Evolutionary conservation across 1,140 invertebrate genomes (phyloP), one percentile per base, ranked within the genome.

Genomic region (Thaumetopoea pityocampa): DNA sequence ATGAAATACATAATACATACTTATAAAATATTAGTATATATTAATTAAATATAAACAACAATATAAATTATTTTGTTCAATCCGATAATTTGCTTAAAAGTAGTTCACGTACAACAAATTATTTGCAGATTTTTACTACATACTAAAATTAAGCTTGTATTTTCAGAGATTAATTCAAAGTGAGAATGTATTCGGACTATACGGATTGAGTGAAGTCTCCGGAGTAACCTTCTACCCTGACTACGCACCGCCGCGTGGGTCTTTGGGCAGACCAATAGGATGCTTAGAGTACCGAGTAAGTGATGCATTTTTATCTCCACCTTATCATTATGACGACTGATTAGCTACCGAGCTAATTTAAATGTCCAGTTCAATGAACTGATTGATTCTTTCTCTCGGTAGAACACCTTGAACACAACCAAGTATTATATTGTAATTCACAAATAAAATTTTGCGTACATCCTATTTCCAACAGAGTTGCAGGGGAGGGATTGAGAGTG

Each of bases 181-280:
- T 7, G 9, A 24, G 5, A 1, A 34, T 3, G 23, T 24, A 5
- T 16, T 15, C 3, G n/a, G 1, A 12, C 4, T 30, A 12, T 19
- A 91, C 91, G 42, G 92, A 91, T 63, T 90, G 88, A 47, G 44
- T 10, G 44, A 47, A 20, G 5, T 26, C 7, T n/a, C n/a, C 15
- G 12, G 27, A 5, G 1, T 27, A 5, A 14, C 5, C 2, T 29
- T 41, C n/a, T 9, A 22, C n/a, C 15, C 16, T 2, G 16, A 34
- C 3, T 4, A 16, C 0, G n/a, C 12, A n/a, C 32, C 45, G 1
- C 4, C 14, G 6, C 4, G 4, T 6, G 37, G 37, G 1, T 28
- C 36, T 12, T 17, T 2, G 10, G 36, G 36, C 0, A 19, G 16
- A 12, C 11, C 7, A 8, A 11, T 41, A 5, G 19, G 26, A 5